Evolutionary conservation across 1,140 invertebrate genomes (phyloP).

Genomic region (Drosophila tani): DNA sequence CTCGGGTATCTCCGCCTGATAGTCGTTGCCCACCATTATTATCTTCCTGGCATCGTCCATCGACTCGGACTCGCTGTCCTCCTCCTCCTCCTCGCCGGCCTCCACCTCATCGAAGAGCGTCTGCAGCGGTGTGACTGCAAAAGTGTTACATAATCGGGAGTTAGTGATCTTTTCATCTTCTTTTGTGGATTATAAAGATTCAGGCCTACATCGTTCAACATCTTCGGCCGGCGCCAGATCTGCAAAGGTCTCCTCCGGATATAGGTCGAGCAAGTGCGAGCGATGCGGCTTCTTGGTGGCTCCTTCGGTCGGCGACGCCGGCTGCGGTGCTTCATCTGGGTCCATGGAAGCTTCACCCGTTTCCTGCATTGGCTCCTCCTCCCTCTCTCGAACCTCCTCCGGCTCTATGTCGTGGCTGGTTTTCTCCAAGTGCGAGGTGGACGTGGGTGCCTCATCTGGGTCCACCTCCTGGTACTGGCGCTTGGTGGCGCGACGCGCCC

Average conservation of each 20-base stretch:
- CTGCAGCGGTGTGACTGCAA: slow-evolving; percentile 86
- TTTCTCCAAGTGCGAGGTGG: slow-evolving; percentile 11
- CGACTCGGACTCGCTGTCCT: slow-evolving; percentile 91
- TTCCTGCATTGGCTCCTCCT: slow-evolving; percentile 3
- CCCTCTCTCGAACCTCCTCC: neutral
- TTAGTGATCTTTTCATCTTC: neutral
- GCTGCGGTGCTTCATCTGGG: slow-evolving; percentile 7
- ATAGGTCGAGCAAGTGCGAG: slow-evolving; percentile 72
- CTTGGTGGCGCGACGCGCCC: slow-evolving; percentile 45
- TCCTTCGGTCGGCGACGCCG: slow-evolving; percentile 18
- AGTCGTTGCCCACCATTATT: slow-evolving; percentile 98
- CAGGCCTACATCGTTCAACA: slow-evolving; percentile 51
- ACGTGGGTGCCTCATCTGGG: slow-evolving; percentile 11
- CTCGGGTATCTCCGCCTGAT: slow-evolving; percentile 97
- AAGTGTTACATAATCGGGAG: slow-evolving; percentile 14
- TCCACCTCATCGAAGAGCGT: slow-evolving; percentile 90
- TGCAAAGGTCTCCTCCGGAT: slow-evolving; percentile 72
- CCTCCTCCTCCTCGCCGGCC: slow-evolving; percentile 88
- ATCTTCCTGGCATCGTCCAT: slow-evolving; percentile 87
- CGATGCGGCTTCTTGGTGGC: slow-evolving; percentile 69
- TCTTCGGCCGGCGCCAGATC: slow-evolving; percentile 59
- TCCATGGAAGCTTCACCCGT: slow-evolving; percentile 12
- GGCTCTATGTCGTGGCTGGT: neutral
- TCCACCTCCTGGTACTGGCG: slow-evolving; percentile 41
- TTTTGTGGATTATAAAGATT: neutral